phyloP scores from a whole-genome alignment of 2,797 vertebrate genomes.

The Tokudaia muenninki region DNA sequence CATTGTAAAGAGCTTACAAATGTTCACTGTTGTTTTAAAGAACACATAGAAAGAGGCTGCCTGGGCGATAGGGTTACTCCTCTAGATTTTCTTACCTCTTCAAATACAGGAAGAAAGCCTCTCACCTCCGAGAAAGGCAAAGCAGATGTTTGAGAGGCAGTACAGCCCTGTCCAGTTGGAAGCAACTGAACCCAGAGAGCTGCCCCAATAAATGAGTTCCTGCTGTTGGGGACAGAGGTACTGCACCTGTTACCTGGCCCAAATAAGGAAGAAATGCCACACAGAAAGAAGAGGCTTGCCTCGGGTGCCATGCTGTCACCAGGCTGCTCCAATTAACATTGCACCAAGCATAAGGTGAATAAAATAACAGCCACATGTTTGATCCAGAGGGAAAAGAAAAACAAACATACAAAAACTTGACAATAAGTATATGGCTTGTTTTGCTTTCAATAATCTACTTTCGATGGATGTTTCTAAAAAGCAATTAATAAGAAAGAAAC shows the following conservation, averaged over 20 bases:
- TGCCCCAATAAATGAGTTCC: not conserved
- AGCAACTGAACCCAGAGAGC: not conserved
- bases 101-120: too few relatives aligned
- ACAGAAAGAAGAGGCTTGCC: not conserved
- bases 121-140: too few relatives aligned
- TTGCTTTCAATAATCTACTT: constrained; percentile 6
- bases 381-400: not conserved
- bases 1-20: not conserved
- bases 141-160: too few relatives aligned
- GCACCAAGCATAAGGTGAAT: not conserved
- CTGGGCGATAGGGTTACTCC: not conserved
- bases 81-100: not conserved
- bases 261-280: not conserved
- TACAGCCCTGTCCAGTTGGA: too few relatives aligned
- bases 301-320: not conserved
- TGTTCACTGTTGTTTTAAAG: not conserved
- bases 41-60: not conserved
- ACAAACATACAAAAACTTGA: not conserved
- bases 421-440: not conserved
- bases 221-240: not conserved
- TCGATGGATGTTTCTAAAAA: not conserved
- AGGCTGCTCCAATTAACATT: not conserved
- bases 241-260: not conserved
- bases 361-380: not conserved
- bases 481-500: constrained; percentile 18